phyloP scores from a whole-genome alignment of 2,797 vertebrate genomes.

The Lepidocolaptes lacrymiger region DNA sequence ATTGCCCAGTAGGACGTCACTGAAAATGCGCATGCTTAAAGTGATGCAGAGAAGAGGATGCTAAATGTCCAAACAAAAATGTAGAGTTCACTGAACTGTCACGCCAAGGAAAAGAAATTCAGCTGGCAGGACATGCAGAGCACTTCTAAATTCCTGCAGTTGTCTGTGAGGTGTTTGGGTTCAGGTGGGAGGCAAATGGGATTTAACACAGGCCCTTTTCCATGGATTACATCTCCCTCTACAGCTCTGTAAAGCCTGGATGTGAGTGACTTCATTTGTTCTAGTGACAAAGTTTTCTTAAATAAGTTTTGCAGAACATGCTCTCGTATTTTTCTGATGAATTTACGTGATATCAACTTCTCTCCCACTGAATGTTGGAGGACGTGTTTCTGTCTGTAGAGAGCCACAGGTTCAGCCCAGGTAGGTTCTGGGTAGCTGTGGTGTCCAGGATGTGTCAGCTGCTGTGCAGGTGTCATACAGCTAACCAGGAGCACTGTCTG shows the following conservation, averaged over 20 bases:
- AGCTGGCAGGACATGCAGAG: background rate
- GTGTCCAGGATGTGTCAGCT: background rate
- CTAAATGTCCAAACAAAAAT: background rate
- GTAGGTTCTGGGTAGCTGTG: background rate
- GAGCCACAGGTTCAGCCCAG: background rate
- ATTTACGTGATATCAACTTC: background rate
- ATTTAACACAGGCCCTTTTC: background rate
- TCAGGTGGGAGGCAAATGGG: background rate
- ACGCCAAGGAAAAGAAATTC: background rate
- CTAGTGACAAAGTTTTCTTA: background rate
- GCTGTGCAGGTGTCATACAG: background rate
- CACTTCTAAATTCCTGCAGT: background rate
- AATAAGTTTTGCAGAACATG: background rate
- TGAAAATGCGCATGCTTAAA: background rate
- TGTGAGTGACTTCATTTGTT: background rate
- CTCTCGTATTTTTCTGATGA: background rate
- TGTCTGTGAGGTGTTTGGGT: background rate
- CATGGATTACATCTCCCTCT: background rate
- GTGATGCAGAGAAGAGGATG: background rate
- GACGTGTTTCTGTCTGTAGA: background rate
- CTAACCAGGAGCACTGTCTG: accelerated
- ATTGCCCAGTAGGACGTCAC: background rate
- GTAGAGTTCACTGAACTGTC: background rate
- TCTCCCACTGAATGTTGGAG: background rate
- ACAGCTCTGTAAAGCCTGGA: background rate